These are phyloP conservation scores for Mechanitis mazaeus DNA, from an alignment of 2,888 invertebrate genomes.

Conservation along the genomic window DNA sequence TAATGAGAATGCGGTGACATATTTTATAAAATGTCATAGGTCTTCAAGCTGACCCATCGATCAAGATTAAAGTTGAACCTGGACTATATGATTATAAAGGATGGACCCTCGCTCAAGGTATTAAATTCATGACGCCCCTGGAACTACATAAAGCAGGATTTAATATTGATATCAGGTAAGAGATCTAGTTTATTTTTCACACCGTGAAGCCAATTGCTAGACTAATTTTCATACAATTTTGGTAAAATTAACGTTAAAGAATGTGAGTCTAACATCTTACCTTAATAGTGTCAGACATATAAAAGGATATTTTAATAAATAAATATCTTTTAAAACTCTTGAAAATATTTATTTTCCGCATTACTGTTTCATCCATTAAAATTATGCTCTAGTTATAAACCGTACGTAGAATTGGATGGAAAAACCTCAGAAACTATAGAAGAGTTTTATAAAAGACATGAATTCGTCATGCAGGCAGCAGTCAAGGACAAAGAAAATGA, in stretches of 20 bases:
- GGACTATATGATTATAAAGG: conserved; percentile 95
- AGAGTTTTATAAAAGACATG: conserved; percentile 74
- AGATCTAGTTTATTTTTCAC: conserved; percentile 25
- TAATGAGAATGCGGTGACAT: no score
- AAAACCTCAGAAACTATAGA: conserved; percentile 62
- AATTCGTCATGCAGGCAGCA: conserved; percentile 48
- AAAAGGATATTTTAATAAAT: no score
- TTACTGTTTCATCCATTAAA: not conserved
- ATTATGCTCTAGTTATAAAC: conserved; percentile 55
- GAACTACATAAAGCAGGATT: conserved; percentile 85
- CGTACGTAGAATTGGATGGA: conserved; percentile 52
- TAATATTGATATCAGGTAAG: conserved; percentile 84
- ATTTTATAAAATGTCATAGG: conserved; percentile 52
- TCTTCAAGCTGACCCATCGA: conserved; percentile 70
- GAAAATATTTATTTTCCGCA: not conserved
- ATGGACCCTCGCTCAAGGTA: conserved; percentile 87
- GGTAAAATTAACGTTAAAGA: no score
- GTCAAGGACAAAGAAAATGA: conserved; percentile 52
- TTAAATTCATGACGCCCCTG: conserved; percentile 84
- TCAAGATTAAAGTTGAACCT: conserved; percentile 88
- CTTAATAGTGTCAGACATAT: no score
- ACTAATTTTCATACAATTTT: no score
- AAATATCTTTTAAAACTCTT: no score
- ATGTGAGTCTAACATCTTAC: no score
- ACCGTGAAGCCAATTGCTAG: no score